phyloP scores from a whole-genome alignment of 2,797 vertebrate genomes.

The Sebastes trivittatus region DNA sequence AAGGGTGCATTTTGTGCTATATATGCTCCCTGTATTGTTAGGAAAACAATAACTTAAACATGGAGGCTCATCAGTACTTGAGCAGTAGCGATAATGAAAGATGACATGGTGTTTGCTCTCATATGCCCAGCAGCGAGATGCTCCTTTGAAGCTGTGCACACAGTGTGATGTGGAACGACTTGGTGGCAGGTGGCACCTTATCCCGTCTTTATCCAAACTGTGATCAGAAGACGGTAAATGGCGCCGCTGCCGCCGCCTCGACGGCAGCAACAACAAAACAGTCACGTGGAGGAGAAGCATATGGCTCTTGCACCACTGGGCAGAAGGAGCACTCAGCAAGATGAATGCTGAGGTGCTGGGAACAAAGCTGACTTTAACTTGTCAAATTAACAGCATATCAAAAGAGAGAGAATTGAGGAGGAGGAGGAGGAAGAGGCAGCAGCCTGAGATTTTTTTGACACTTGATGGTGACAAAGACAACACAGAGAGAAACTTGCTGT shows the following conservation, averaged over 20 bases:
- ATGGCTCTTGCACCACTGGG: slow-evolving; percentile 77
- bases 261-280: slow-evolving; percentile 66
- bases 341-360: slow-evolving; percentile 73
- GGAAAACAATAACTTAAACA: slow-evolving; percentile 47
- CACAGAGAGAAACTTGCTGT: slow-evolving; percentile 31
- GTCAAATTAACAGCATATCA: slow-evolving; percentile 81
- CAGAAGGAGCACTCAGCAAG: slow-evolving; percentile 74
- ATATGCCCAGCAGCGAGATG: slow-evolving; percentile 39
- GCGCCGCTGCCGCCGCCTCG: slow-evolving; percentile 36
- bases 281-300: slow-evolving; percentile 74
- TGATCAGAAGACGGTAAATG: slow-evolving; percentile 73
- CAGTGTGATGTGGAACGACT: slow-evolving; percentile 58
- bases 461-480: slow-evolving; percentile 66
- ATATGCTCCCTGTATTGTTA: slow-evolving; percentile 41
- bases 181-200: slow-evolving; percentile 70
- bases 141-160: slow-evolving; percentile 45
- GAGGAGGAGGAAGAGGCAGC: slow-evolving; percentile 27
- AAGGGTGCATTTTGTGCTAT: slow-evolving; percentile 54
- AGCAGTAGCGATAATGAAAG: slow-evolving; percentile 55
- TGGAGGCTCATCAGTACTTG: slow-evolving; percentile 37
- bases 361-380: slow-evolving; percentile 82
- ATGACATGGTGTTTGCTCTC: slow-evolving; percentile 62
- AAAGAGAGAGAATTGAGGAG: not conserved
- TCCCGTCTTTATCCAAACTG: slow-evolving; percentile 65
- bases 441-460: slow-evolving; percentile 62